Conservation (phyloP, 1,140 invertebrate genomes). For the Cheumatopsyche charites region DNA sequence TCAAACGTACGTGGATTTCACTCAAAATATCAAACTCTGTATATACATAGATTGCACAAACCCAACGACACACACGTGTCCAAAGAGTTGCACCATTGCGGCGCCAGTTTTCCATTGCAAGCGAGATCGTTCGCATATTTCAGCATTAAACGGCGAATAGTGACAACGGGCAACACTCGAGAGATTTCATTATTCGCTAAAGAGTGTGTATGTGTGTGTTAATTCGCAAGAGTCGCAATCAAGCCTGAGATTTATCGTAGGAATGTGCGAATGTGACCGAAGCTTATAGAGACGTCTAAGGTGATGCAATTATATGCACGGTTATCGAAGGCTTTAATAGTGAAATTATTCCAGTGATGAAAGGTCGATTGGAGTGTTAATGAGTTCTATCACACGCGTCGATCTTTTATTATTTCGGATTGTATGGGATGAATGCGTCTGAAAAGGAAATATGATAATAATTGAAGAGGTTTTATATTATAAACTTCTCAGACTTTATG, state of each 20-base stretch:
- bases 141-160: constrained; percentile 1
- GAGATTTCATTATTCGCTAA: neutral
- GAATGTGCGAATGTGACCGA: constrained; percentile 8
- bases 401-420: too few species aligned
- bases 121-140: constrained; percentile 17
- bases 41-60: neutral
- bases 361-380: too few species aligned
- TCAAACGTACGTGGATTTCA: too few species aligned
- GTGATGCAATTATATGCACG: too few species aligned
- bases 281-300: neutral
- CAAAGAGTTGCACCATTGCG: neutral
- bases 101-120: neutral
- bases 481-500: too few species aligned
- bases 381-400: too few species aligned
- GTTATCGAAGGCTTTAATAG: too few species aligned
- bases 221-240: constrained; percentile 6
- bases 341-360: too few species aligned
- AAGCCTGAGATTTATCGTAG: neutral
- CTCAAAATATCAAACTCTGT: neutral
- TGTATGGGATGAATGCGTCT: too few species aligned
- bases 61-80: neutral
- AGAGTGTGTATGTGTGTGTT: constrained; percentile 4
- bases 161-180: neutral
- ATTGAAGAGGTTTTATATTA: too few species aligned
- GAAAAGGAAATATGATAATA: too few species aligned